Percentiles rank a stretch among this genome's conserved stretches.
phyloP scores from a whole-genome alignment of 35 echinoderm and acorn worm species.

The Lytechinus pictus region DNA sequence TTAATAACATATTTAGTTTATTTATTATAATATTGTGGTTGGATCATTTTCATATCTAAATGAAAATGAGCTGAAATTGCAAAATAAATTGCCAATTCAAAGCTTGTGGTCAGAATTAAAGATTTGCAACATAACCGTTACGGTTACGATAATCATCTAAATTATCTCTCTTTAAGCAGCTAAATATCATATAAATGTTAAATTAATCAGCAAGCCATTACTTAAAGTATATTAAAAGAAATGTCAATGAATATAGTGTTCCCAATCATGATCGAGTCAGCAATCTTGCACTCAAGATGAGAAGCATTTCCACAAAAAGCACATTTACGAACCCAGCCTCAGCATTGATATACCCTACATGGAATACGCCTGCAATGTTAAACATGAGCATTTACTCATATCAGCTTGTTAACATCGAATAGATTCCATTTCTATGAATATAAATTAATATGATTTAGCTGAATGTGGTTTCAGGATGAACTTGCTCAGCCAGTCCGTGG shows the following conservation, averaged over 20 bases:
- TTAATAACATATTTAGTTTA: no score
- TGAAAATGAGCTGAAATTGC: no score
- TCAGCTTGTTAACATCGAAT: neutral
- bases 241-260: neutral
- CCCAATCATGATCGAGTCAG: no score
- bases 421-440: neutral
- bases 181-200: neutral
- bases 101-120: no score
- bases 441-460: neutral
- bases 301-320: neutral
- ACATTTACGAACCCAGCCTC: neutral
- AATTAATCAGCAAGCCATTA: neutral
- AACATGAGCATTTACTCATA: neutral
- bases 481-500: neutral
- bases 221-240: neutral
- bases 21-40: no score
- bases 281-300: neutral
- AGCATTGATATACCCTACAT: neutral
- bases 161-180: no score
- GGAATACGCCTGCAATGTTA: neutral
- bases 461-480: neutral
- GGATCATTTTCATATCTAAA: no score
- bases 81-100: no score
- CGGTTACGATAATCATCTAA: no score
- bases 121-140: no score